A percentile compares a stretch with the other conserved stretches of the same genome.
These are phyloP conservation scores for Cepaea nemoralis DNA, from an alignment of 1,140 invertebrate genomes.

Conservation along the genomic window DNA sequence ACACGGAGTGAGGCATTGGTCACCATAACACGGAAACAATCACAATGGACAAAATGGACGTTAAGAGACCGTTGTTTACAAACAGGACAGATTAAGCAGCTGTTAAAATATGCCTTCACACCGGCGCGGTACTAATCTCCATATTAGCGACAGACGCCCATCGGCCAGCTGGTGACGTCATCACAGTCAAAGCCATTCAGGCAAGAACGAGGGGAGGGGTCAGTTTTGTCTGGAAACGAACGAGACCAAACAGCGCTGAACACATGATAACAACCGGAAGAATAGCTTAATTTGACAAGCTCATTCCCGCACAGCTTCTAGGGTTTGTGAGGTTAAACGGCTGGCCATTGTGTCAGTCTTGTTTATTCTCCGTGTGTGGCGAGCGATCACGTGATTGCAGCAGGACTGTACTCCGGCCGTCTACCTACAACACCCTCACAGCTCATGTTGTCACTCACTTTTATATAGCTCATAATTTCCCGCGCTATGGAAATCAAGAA, in stretches of 20 bases:
- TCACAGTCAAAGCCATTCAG: too few species aligned
- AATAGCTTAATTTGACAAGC: constrained; percentile 23
- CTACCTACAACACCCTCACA: constrained; percentile 1
- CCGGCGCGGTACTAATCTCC: too few species aligned
- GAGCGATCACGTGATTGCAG: background rate
- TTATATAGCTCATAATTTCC: background rate
- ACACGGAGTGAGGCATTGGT: too few species aligned
- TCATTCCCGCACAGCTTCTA: background rate
- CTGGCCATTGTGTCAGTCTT: background rate
- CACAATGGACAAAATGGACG: too few species aligned
- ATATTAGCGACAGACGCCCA: too few species aligned
- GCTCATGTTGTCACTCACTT: background rate
- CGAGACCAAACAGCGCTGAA: background rate
- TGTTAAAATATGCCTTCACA: too few species aligned
- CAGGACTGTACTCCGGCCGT: background rate
- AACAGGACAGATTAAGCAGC: too few species aligned
- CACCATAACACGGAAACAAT: too few species aligned
- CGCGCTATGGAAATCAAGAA: background rate
- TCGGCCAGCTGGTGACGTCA: too few species aligned
- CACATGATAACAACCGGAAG: constrained; percentile 7
- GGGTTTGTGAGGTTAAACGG: background rate
- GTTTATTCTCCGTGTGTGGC: constrained; percentile 27
- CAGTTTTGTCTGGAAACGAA: background rate
- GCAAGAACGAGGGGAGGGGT: background rate
- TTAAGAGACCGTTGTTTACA: too few species aligned